Percentiles rank a stretch among this genome's conserved stretches.
phyloP scores from a whole-genome alignment of 2,113 vertebrate genomes.

The Channa maculata region DNA sequence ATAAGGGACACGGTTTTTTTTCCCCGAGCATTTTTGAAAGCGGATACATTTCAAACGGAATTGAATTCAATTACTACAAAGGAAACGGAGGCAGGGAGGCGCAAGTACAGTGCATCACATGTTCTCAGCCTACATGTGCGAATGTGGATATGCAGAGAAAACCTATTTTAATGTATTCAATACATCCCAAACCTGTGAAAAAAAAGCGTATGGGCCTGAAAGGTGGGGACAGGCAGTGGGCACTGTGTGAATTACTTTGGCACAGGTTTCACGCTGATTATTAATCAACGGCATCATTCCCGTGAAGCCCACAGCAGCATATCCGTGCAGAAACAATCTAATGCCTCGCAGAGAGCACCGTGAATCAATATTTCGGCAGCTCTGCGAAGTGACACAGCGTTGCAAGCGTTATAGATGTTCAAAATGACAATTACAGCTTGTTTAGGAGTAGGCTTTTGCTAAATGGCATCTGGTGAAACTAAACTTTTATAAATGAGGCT shows the following conservation, averaged over 20 bases:
- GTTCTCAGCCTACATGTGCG: neutral
- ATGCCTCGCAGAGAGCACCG: slow-evolving; percentile 88
- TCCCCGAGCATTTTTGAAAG: slow-evolving; percentile 15
- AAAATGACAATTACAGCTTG: slow-evolving; percentile 67
- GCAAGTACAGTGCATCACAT: neutral
- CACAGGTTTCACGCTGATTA: slow-evolving; percentile 89
- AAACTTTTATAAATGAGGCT: slow-evolving; percentile 67
- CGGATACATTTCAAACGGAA: slow-evolving; percentile 37
- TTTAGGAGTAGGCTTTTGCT: slow-evolving; percentile 50
- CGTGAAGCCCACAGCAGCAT: slow-evolving; percentile 87
- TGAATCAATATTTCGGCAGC: slow-evolving; percentile 92
- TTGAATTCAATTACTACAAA: slow-evolving; percentile 45
- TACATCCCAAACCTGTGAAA: neutral
- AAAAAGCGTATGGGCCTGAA: neutral
- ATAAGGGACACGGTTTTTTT: slow-evolving; percentile 30
- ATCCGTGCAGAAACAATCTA: slow-evolving; percentile 90
- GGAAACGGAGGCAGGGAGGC: slow-evolving; percentile 9
- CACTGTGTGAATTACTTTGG: slow-evolving; percentile 85
- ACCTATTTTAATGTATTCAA: neutral
- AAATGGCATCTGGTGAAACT: slow-evolving; percentile 63
- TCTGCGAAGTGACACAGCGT: slow-evolving; percentile 87
- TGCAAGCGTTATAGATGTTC: slow-evolving; percentile 71
- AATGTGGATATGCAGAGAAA: neutral
- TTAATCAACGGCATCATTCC: slow-evolving; percentile 90
- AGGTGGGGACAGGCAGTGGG: slow-evolving; percentile 5